Percentiles rank a stretch among this genome's conserved stretches.
These are phyloP conservation scores for Mylabris phalerata DNA, from an alignment of 1,140 invertebrate species.

Conservation along the genomic window DNA sequence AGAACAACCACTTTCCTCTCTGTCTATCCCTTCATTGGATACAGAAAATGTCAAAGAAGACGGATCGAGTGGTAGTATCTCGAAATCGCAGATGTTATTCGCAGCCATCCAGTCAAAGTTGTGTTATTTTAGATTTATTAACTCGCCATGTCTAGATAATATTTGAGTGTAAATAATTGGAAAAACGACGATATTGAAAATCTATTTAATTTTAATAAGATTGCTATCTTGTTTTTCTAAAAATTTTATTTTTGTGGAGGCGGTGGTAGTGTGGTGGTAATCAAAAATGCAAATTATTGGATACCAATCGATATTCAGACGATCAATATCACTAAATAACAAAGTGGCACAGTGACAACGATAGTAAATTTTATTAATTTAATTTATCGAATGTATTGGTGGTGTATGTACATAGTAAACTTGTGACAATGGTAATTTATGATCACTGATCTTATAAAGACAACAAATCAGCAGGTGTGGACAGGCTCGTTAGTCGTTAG, in stretches of 20 bases:
- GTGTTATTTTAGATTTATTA: conserved; percentile 22
- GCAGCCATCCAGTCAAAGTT: conserved; percentile 2
- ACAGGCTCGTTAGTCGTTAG: conserved; percentile 20
- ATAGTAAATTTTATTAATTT: not conserved
- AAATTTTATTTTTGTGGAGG: no score
- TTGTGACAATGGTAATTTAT: conserved; percentile 11
- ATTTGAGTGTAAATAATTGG: conserved; percentile 8
- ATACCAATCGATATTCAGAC: not conserved
- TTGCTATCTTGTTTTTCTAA: no score
- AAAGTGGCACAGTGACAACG: not conserved
- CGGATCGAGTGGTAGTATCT: conserved; percentile 18
- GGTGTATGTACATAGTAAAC: not conserved
- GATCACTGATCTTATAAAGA: conserved; percentile 25
- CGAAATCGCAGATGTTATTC: conserved; percentile 21
- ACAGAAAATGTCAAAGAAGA: conserved; percentile 17
- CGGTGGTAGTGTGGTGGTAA: not conserved
- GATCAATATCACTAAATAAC: conserved; percentile 3
- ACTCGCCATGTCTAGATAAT: conserved; percentile 14
- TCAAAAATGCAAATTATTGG: conserved; percentile 11
- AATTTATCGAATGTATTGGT: conserved; percentile 2
- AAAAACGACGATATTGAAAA: not conserved
- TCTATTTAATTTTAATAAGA: no score
- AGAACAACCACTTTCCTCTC: not conserved
- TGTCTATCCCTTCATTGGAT: not conserved
- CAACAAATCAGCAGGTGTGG: conserved; percentile 22